These are phyloP conservation scores for Aphaenogaster ashmeadi DNA, from an alignment of 1,140 invertebrate species.

Conservation along the genomic window DNA sequence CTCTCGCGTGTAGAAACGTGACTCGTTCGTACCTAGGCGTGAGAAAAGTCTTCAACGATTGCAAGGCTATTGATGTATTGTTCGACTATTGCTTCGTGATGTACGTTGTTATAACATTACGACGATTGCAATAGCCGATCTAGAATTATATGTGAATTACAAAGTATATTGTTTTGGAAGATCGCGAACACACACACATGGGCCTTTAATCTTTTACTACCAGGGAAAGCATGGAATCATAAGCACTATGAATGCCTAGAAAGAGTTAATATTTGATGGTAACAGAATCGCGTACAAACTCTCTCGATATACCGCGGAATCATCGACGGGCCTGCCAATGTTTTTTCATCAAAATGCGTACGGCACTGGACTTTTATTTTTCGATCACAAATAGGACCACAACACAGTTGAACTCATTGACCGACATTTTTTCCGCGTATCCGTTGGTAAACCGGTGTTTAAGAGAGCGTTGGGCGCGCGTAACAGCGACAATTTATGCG, in stretches of 20 bases:
- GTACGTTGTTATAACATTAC: slow-evolving; percentile 7
- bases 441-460: slow-evolving; percentile 74
- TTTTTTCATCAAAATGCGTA: slow-evolving; percentile 9
- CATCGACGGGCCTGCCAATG: background rate
- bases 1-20: slow-evolving; percentile 27
- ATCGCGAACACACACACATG: background rate
- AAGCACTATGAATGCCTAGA: background rate
- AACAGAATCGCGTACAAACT: background rate
- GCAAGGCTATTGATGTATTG: slow-evolving; percentile 27
- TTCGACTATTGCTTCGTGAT: background rate
- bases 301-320: background rate
- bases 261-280: background rate
- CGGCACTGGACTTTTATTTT: slow-evolving; percentile 4
- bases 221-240: background rate
- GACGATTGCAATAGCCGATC: background rate
- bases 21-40: slow-evolving; percentile 26
- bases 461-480: slow-evolving; percentile 72
- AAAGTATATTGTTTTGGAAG: background rate
- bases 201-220: slow-evolving; percentile 13
- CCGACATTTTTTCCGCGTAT: slow-evolving; percentile 56
- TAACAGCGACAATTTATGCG: slow-evolving; percentile 79
- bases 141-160: slow-evolving; percentile 17
- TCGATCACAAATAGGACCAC: slow-evolving; percentile 15
- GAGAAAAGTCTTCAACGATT: slow-evolving; percentile 29
- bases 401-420: slow-evolving; percentile 60